Evolutionary conservation across 2,113 vertebrate genomes (phyloP).

Genomic region (Pseudois nayaur): DNA sequence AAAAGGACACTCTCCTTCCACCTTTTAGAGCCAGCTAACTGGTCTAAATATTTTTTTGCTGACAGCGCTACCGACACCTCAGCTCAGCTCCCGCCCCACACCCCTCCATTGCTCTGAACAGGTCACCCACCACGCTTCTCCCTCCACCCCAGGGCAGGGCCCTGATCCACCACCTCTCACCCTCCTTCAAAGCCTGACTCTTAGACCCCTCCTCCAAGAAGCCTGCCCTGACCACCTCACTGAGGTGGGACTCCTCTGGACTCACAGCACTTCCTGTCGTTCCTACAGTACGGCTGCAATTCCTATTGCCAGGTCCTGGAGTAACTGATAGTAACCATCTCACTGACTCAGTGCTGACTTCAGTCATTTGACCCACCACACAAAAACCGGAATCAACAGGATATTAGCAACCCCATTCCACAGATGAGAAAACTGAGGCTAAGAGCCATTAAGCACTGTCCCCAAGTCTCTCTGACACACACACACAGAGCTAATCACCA

Average conservation of each 20-base stretch:
- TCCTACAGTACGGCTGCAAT: neutral
- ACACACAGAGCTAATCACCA: too few species aligned
- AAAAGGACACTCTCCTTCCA: neutral
- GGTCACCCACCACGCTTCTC: neutral
- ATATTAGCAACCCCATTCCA: neutral
- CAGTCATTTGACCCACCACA: neutral
- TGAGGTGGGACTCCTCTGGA: neutral
- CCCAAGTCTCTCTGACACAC: neutral
- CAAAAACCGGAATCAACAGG: neutral
- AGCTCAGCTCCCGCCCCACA: neutral
- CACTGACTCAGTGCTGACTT: neutral
- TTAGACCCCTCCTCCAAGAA: neutral
- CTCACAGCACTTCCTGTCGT: neutral
- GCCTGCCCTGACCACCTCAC: neutral
- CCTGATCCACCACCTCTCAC: neutral
- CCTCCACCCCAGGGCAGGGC: neutral
- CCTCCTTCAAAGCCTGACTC: neutral
- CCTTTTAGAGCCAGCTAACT: neutral
- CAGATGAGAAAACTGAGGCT: neutral
- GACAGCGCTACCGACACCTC: neutral
- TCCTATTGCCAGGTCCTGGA: neutral
- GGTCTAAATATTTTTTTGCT: neutral
- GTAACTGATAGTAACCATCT: neutral
- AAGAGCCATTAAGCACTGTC: neutral
- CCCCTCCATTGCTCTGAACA: neutral